Base-by-base conservation (phyloP, 1,140 invertebrate species). In the Ridgeia piscesae region DNA sequence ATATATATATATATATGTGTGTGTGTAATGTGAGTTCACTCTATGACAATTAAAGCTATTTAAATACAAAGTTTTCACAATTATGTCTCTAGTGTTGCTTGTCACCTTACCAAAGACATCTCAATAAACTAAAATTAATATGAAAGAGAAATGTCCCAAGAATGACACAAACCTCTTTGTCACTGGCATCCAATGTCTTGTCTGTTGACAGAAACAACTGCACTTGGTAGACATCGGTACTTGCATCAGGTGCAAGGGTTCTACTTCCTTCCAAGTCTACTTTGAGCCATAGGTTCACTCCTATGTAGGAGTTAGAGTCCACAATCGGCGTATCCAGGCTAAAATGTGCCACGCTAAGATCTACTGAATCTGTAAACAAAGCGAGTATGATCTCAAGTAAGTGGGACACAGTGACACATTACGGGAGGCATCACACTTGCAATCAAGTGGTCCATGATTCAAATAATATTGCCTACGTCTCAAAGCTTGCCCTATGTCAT, bases 191-290 rank as follows among this genome's bases (percentile, higher is more conserved):
- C 58, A 77, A 77, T 27, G 27, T 31, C 58, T 77, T 77, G 58
- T 77, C 58, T 77, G 58, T 77, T 77, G 58, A 77, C 58, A 77
- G 58, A 77, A 77, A 77, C 27, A 77, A 77, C 58, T 77, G 58
- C 58, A 77, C 58, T 77, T 77, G 11, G 58, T 77, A 77, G 58
- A 77, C 58, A 31, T 77, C 58, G 2, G 27, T 17, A 21, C 27
- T 77, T 9, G 8, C 14, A 77, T 77, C 58, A 8, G 58, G 58
- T 27, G 58, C 27, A 21, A 77, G 58, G 11, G 6, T 77, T 77
- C 58, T 77, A 77, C 11, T 21, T 77, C 58, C 58, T 27, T 17
- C 58, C 27, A 77, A 77, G 58, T 77, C 58, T 77, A 77, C 58
- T 77, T 77, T 77, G 58, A 77, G 58, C 58, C 58, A 77, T 31